These are phyloP conservation scores for Pachyuromys duprasi DNA, from an alignment of 2,797 vertebrate species.

Conservation along the genomic window DNA sequence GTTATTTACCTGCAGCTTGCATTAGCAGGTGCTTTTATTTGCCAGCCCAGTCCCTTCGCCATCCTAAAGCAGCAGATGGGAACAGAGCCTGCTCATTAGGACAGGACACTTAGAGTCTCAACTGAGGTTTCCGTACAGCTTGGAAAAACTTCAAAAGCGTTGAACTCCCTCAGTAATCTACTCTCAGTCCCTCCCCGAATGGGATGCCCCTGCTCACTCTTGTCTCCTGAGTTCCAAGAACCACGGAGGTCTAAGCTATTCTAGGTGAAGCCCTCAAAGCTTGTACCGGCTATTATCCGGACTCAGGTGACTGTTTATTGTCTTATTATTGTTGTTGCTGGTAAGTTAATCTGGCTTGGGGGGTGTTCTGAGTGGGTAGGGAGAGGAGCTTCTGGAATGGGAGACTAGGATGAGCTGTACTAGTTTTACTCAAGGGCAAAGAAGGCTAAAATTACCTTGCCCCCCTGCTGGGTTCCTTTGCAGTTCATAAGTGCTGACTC, in stretches of 20 bases:
- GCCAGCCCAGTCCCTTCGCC: neutral
- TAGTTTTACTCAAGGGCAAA: neutral
- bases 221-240: neutral
- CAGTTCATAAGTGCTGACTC: neutral
- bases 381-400: neutral
- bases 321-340: slow-evolving; percentile 37
- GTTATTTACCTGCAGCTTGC: neutral
- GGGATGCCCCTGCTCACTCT: neutral
- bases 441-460: neutral
- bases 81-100: neutral
- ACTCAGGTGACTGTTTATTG: neutral
- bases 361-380: neutral
- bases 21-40: neutral
- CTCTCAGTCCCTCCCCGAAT: neutral
- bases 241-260: neutral
- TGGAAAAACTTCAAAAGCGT: neutral
- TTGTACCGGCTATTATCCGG: neutral
- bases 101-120: neutral
- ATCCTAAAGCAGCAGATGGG: neutral
- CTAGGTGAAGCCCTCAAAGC: slow-evolving; percentile 1
- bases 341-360: neutral
- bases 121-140: neutral
- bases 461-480: neutral
- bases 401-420: neutral
- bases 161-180: neutral